These are phyloP conservation scores for Hydropsyche tenuis DNA, from an alignment of 1,140 invertebrate species.

Conservation along the genomic window DNA sequence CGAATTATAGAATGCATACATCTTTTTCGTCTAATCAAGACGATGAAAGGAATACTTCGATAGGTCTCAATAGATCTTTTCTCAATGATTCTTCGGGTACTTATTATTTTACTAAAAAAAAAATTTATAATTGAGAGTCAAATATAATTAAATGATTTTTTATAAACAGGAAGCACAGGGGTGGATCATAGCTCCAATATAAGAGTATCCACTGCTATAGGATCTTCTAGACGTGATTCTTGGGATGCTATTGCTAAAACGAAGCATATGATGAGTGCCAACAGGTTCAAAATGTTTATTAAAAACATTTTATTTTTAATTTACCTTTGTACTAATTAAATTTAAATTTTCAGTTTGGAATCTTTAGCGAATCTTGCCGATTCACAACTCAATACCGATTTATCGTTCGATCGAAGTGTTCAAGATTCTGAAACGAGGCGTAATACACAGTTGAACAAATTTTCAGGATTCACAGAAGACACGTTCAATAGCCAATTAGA, in stretches of 20 bases:
- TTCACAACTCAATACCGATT: constrained; percentile 60
- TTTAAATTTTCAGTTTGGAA: constrained; percentile 58
- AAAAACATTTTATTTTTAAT: background rate
- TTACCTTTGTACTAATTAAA: background rate
- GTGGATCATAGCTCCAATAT: constrained; percentile 75
- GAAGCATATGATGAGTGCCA: constrained; percentile 68
- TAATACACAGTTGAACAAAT: constrained; percentile 68
- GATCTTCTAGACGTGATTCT: constrained; percentile 71
- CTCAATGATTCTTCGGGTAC: constrained; percentile 52
- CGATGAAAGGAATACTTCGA: constrained; percentile 56
- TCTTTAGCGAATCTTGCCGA: constrained; percentile 72
- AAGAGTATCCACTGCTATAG: constrained; percentile 71
- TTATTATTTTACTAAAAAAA: background rate
- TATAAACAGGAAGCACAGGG: constrained; percentile 52
- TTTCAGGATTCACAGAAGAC: constrained; percentile 54
- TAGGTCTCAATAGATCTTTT: constrained; percentile 54
- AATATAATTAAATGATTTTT: background rate
- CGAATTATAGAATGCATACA: constrained; percentile 60
- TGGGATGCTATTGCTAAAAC: constrained; percentile 85
- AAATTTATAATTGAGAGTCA: background rate
- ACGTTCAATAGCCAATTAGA: constrained; percentile 59
- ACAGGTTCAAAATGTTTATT: constrained; percentile 52
- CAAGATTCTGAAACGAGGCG: constrained; percentile 66
- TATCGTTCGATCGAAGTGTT: constrained; percentile 53
- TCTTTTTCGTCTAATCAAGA: constrained; percentile 57